A percentile compares a stretch with the other conserved stretches of the same genome.
phyloP scores from a whole-genome alignment of 2,888 invertebrate species.

The Chloroclystis v-ata region DNA sequence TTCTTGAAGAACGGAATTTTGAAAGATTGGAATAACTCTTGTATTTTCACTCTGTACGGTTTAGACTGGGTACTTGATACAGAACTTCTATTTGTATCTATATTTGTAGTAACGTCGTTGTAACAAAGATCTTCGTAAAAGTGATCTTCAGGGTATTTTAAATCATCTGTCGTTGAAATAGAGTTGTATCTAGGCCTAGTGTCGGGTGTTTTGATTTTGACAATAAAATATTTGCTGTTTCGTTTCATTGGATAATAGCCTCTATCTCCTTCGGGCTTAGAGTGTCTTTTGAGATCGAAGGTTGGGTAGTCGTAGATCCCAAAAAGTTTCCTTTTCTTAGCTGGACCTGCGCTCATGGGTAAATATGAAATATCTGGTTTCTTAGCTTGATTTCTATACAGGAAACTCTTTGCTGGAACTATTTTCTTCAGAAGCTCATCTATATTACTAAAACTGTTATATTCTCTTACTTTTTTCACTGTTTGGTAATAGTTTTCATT shows the following conservation, averaged over 20 bases:
- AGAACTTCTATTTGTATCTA: conserved; percentile 33
- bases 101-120: conserved; percentile 45
- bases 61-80: conserved; percentile 36
- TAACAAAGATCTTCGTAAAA: conserved; percentile 69
- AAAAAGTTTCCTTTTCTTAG: conserved; percentile 54
- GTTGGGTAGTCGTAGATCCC: conserved; percentile 64
- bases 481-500: conserved; percentile 51
- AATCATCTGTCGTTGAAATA: conserved; percentile 48
- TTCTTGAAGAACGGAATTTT: conserved; percentile 63
- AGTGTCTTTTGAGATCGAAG: conserved; percentile 53
- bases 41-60: conserved; percentile 60
- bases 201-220: conserved; percentile 49
- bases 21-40: conserved; percentile 62
- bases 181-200: conserved; percentile 57
- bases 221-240: conserved; percentile 48
- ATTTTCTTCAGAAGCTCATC: conserved; percentile 63
- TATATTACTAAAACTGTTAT: conserved; percentile 42
- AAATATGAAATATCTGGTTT: conserved; percentile 55
- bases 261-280: conserved; percentile 56
- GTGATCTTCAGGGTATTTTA: conserved; percentile 58
- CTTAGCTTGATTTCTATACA: conserved; percentile 60
- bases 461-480: conserved; percentile 44
- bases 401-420: conserved; percentile 67
- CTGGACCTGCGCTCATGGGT: conserved; percentile 59
- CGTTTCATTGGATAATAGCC: conserved; percentile 67